Conservation (phyloP, 1,140 invertebrate genomes). For the Heliconius congener region DNA sequence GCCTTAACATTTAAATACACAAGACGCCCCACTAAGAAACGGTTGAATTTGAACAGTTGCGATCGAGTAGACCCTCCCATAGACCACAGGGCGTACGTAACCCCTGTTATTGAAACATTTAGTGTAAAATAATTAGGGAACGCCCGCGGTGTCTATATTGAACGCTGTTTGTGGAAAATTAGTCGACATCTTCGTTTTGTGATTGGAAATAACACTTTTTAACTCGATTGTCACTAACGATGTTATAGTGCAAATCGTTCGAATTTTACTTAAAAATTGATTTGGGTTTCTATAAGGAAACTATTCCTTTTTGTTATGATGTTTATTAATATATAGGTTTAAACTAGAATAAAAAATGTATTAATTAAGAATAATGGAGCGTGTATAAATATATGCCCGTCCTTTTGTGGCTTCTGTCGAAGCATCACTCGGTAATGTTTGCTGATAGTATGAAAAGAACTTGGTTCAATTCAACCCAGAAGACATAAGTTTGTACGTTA, state of each 20-base stretch:
- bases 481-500: too few species aligned
- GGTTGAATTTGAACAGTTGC: constrained; percentile 52
- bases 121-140: constrained; percentile 49
- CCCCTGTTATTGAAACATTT: constrained; percentile 49
- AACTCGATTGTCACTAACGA: constrained; percentile 17
- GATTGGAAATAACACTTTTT: constrained; percentile 22
- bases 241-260: neutral
- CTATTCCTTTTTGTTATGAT: too few species aligned
- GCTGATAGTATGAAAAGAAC: too few species aligned
- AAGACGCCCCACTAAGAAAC: constrained; percentile 40
- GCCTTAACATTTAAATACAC: constrained; percentile 16
- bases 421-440: too few species aligned
- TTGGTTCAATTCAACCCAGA: too few species aligned
- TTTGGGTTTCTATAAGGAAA: neutral
- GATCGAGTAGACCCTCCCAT: constrained; percentile 40
- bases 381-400: too few species aligned
- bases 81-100: constrained; percentile 48
- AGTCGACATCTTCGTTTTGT: constrained; percentile 19
- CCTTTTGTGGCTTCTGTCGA: too few species aligned
- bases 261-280: neutral
- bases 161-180: constrained; percentile 30
- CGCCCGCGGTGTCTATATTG: constrained; percentile 45
- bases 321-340: too few species aligned
- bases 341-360: too few species aligned
- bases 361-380: too few species aligned